A percentile compares a stretch with the other conserved stretches of the same genome.
These are phyloP conservation scores for Drosophila auraria DNA, from an alignment of 1,140 invertebrate species.

Conservation along the genomic window DNA sequence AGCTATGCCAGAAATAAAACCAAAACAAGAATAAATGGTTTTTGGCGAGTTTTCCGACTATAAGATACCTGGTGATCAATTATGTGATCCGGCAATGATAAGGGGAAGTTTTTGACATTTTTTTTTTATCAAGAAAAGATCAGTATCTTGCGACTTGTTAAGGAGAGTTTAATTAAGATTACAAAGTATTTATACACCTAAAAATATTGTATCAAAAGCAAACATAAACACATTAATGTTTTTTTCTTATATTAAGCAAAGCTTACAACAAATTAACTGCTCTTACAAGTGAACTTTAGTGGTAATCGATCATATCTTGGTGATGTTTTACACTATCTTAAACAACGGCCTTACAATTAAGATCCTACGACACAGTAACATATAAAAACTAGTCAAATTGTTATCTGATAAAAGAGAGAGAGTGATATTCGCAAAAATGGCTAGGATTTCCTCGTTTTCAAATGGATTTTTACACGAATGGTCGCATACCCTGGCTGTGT, in stretches of 20 bases:
- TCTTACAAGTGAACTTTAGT: no score
- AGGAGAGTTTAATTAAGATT: no score
- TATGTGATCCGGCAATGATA: slow-evolving; percentile 10
- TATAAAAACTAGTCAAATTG: not conserved
- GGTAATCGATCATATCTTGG: no score
- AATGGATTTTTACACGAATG: not conserved
- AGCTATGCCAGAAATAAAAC: slow-evolving; percentile 42
- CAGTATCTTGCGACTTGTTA: slow-evolving; percentile 3
- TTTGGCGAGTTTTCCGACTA: slow-evolving; percentile 21
- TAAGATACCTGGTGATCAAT: slow-evolving; percentile 36
- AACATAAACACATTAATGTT: not conserved
- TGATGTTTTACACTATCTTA: not conserved
- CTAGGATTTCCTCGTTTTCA: not conserved
- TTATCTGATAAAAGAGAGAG: not conserved
- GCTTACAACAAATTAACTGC: no score
- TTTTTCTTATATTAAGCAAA: no score
- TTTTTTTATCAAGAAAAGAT: slow-evolving; percentile 5
- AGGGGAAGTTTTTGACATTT: not conserved
- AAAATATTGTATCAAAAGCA: no score
- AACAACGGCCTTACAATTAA: not conserved
- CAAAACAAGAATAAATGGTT: slow-evolving; percentile 36
- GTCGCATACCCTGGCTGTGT: slow-evolving; percentile 9
- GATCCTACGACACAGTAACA: not conserved
- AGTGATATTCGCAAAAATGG: not conserved
- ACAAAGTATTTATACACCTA: no score